phyloP scores from a whole-genome alignment of 1,140 invertebrate genomes.

The Samia ricini region DNA sequence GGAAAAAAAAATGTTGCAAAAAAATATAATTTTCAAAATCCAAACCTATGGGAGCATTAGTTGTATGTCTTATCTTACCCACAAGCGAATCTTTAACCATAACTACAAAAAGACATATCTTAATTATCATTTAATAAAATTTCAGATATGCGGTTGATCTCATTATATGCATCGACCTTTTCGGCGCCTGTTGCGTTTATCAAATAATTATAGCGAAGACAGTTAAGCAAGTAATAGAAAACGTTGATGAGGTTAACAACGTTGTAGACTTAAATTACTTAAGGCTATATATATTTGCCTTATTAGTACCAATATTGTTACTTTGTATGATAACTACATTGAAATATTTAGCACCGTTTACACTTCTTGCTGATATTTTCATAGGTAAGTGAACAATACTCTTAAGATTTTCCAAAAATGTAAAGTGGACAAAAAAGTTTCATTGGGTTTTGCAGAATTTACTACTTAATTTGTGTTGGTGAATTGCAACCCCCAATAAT shows the following conservation, averaged over 20 bases:
- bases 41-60: no score
- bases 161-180: conserved; percentile 56
- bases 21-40: no score
- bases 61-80: no score
- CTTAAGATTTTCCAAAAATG: no score
- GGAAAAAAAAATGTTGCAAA: no score
- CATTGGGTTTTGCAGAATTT: no score
- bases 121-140: background rate
- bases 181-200: conserved; percentile 58
- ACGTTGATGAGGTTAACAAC: conserved; percentile 20
- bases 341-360: conserved; percentile 57
- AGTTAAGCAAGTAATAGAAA: conserved; percentile 46
- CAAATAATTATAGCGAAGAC: conserved; percentile 65
- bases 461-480: no score
- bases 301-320: conserved; percentile 47
- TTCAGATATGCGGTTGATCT: conserved; percentile 54
- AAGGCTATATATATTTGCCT: conserved; percentile 16
- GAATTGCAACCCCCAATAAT: no score
- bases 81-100: no score
- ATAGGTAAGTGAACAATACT: conserved; percentile 36
- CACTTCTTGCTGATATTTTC: conserved; percentile 49
- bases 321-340: conserved; percentile 58
- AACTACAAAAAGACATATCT: background rate
- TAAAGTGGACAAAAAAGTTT: no score
- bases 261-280: conserved; percentile 33